Conservation (phyloP, 2,797 vertebrate genomes). For the Calcarius lapponicus region DNA sequence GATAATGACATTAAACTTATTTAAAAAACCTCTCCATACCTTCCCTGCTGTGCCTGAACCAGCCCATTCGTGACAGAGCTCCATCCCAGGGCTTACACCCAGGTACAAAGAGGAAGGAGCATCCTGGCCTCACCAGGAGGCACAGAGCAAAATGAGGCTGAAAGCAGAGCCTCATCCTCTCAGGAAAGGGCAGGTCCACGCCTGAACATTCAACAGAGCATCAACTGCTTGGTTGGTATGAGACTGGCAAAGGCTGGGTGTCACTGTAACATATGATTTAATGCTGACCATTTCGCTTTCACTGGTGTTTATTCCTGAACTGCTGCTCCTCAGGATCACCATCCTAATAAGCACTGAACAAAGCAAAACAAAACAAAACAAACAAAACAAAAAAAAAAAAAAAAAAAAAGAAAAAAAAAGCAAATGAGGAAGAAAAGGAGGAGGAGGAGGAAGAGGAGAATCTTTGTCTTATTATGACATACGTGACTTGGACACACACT, state of each 20-base stretch:
- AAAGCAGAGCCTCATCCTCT: conserved; percentile 17
- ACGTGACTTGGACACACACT: conserved; percentile 68
- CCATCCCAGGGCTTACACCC: neutral
- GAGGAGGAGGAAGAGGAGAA: neutral
- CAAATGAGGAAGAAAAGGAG: conserved; percentile 19
- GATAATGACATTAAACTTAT: neutral
- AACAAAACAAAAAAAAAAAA: neutral
- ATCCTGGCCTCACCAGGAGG: neutral
- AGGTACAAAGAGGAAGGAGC: neutral
- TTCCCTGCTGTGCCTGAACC: neutral
- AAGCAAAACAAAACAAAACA: conserved; percentile 45
- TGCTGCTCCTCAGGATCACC: conserved; percentile 71
- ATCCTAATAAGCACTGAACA: conserved; percentile 71
- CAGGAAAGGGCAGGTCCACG: conserved; percentile 50
- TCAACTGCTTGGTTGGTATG: conserved; percentile 37
- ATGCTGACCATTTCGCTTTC: conserved; percentile 46
- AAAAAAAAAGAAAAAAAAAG: neutral
- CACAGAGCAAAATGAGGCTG: neutral
- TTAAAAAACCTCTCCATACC: neutral
- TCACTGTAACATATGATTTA: neutral
- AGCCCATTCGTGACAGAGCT: neutral
- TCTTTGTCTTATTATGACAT: conserved; percentile 69
- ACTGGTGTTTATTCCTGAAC: conserved; percentile 69
- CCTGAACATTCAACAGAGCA: conserved; percentile 43
- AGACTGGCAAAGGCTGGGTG: conserved; percentile 48